Evolutionary conservation across 92 coral and sea anemone genomes (phyloP), one percentile per base, ranked within the genome.

Genomic region (Actinernus sp.): DNA sequence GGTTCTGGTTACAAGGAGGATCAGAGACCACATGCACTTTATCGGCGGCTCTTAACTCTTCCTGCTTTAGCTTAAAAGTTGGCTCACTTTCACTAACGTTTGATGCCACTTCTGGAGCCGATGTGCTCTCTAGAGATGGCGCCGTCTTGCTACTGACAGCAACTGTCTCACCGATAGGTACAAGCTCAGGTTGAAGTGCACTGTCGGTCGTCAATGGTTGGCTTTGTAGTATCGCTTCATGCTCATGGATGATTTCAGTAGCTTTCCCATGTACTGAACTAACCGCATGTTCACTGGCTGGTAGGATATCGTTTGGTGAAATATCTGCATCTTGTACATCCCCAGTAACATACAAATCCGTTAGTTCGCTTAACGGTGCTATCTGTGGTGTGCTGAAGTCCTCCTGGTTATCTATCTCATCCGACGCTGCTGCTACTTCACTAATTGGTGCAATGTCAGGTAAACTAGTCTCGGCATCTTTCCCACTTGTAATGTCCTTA

Each of bases 81-180:
- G n/a, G n/a, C 21, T 31, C 21, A 43, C 20, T 10, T 4, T 43
- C 59, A 2, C 14, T 48, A 18, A 20, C 19, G 25, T 63, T 20
- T 41, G 1, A n/a, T 22, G 49, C 36, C 31, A 10, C 2, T 26
- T 46, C 63, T 1, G 26, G n/a, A n/a, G n/a, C n/a, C n/a, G n/a
- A n/a, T n/a, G n/a, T n/a, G n/a, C n/a, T n/a, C n/a, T n/a, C n/a
- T n/a, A n/a, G n/a, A n/a, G n/a, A n/a, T n/a, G n/a, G n/a, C n/a
- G n/a, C n/a, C n/a, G n/a, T n/a, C n/a, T 52, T 14, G 32, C 11
- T 3, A 5, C 13, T 40, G 12, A 6, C 58, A 39, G 12, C 36
- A 0, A 26, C 55, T 39, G 27, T 46, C 25, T 55, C 69, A 41
- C n/a, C n/a, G n/a, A 41, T 22, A 47, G 55, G 41, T 21, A 51